phyloP scores from a whole-genome alignment of 2,888 invertebrate species.

The Gymnocheta viridis region DNA sequence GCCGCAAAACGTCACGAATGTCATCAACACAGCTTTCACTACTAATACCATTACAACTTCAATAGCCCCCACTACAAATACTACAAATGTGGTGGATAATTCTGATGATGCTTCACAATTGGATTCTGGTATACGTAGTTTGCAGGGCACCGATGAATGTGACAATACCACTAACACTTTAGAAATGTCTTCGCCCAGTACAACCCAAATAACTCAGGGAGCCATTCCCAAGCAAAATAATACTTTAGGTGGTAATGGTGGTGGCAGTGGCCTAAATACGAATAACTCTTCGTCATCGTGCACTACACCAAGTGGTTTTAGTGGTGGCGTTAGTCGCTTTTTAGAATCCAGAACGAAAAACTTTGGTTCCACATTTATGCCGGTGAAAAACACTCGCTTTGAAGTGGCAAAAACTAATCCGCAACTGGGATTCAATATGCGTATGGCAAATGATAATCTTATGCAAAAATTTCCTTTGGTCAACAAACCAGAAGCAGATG shows the following conservation, averaged over 20 bases:
- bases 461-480: conserved; percentile 60
- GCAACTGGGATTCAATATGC: conserved; percentile 78
- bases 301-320: conserved; percentile 75
- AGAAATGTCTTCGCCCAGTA: conserved; percentile 60
- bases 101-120: conserved; percentile 81
- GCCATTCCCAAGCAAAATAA: conserved; percentile 59
- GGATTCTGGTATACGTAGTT: conserved; percentile 81
- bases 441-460: conserved; percentile 63
- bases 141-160: conserved; percentile 80
- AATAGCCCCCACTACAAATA: conserved; percentile 67
- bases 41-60: conserved; percentile 32
- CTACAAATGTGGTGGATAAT: conserved; percentile 76
- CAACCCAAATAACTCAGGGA: conserved; percentile 57
- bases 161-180: conserved; percentile 74
- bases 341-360: conserved; percentile 78
- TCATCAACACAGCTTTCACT: not conserved
- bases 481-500: conserved; percentile 53
- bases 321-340: conserved; percentile 79
- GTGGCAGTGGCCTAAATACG: not conserved
- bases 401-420: conserved; percentile 79
- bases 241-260: not conserved
- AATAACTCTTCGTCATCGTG: conserved; percentile 67
- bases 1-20: conserved; percentile 26
- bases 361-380: conserved; percentile 76
- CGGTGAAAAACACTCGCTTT: conserved; percentile 78